phyloP scores from a whole-genome alignment of 30 jellyfish, hydroid and myxozoan genomes.

The Turritopsis rubra region DNA sequence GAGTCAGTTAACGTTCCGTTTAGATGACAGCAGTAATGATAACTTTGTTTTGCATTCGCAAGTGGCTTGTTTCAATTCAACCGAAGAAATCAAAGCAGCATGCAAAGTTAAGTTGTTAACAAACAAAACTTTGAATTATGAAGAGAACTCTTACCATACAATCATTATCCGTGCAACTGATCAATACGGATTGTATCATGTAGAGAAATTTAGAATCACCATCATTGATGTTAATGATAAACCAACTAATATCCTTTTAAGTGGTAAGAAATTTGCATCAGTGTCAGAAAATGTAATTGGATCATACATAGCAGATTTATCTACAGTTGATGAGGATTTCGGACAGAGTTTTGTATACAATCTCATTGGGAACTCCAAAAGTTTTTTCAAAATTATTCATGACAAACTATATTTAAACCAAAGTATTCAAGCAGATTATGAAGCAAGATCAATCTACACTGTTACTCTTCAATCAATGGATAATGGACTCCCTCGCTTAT shows the following conservation, averaged over 20 bases:
- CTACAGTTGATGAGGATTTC: slow-evolving; percentile 63
- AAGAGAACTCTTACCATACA: slow-evolving; percentile 14
- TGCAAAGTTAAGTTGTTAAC: slow-evolving; percentile 43
- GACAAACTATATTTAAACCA: slow-evolving; percentile 24
- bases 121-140: slow-evolving; percentile 49
- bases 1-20: slow-evolving; percentile 35
- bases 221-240: slow-evolving; percentile 25
- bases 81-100: slow-evolving; percentile 14
- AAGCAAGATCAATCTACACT: slow-evolving; percentile 35
- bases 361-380: slow-evolving; percentile 34
- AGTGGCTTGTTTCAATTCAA: slow-evolving; percentile 27
- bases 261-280: slow-evolving; percentile 21
- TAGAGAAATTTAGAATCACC: slow-evolving; percentile 22
- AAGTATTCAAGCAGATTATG: slow-evolving; percentile 43
- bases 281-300: slow-evolving; percentile 17
- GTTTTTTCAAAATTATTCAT: slow-evolving; percentile 27
- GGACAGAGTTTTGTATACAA: slow-evolving; percentile 44
- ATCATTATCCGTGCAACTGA: slow-evolving; percentile 26
- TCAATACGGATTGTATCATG: slow-evolving; percentile 27
- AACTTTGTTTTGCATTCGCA: slow-evolving; percentile 28
- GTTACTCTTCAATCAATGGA: slow-evolving; percentile 56
- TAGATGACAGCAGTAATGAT: slow-evolving; percentile 58
- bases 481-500: slow-evolving; percentile 45
- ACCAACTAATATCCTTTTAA: slow-evolving; percentile 30
- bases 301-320: slow-evolving; percentile 47